phyloP scores from a whole-genome alignment of 2,113 vertebrate species.

The Nannospalax galili region DNA sequence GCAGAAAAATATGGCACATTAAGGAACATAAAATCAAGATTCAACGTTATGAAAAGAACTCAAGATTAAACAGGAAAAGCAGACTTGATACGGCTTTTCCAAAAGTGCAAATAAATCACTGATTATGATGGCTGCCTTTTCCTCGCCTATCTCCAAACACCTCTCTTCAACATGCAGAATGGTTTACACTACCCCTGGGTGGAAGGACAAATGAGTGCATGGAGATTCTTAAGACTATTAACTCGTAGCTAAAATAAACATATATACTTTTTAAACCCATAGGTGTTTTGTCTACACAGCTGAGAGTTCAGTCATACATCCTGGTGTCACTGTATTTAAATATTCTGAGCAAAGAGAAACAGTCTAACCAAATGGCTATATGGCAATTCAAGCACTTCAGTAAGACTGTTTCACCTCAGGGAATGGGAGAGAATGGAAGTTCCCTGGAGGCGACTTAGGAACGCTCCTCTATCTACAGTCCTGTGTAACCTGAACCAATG shows the following conservation, averaged over 20 bases:
- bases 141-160: slow-evolving; percentile 36
- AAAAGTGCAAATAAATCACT: slow-evolving; percentile 73
- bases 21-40: slow-evolving; percentile 87
- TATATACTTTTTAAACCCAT: neutral
- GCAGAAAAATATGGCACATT: slow-evolving; percentile 85
- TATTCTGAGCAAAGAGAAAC: slow-evolving; percentile 48
- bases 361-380: slow-evolving; percentile 22
- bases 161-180: slow-evolving; percentile 25
- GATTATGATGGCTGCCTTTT: slow-evolving; percentile 70
- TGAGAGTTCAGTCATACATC: neutral
- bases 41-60: slow-evolving; percentile 84
- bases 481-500: neutral
- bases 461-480: slow-evolving; percentile 11
- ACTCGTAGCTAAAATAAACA: neutral
- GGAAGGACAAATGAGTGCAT: neutral
- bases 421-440: neutral
- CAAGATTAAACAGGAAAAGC: slow-evolving; percentile 84
- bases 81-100: slow-evolving; percentile 78
- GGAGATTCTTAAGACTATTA: slow-evolving; percentile 25
- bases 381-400: slow-evolving; percentile 48
- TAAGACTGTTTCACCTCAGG: slow-evolving; percentile 11
- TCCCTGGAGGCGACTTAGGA: slow-evolving; percentile 43
- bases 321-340: slow-evolving; percentile 5
- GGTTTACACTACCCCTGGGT: slow-evolving; percentile 9
- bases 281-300: neutral